Conservation (phyloP, 2,113 vertebrate species). For the Anhinga anhinga region DNA sequence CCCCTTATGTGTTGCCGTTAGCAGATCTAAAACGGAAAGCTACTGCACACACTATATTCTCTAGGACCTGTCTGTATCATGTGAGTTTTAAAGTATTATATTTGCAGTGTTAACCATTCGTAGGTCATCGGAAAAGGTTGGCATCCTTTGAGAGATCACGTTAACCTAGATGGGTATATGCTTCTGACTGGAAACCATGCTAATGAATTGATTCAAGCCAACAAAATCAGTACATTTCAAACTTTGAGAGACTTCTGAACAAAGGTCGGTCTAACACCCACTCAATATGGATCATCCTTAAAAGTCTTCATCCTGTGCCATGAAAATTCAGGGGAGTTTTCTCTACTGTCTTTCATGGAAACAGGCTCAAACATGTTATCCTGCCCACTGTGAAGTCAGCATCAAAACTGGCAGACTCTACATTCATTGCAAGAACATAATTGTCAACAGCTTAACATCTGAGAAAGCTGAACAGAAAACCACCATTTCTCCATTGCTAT, state of each 20-base stretch:
- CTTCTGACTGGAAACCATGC: neutral
- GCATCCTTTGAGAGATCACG: neutral
- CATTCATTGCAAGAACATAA: neutral
- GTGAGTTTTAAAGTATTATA: neutral
- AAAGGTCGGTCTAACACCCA: neutral
- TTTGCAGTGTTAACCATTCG: neutral
- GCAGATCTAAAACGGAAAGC: neutral
- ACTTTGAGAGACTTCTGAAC: neutral
- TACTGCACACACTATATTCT: neutral
- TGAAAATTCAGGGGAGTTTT: constrained; percentile 14
- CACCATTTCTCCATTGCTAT: neutral
- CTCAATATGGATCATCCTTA: neutral
- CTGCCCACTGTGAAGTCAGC: neutral
- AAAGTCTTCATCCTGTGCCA: neutral
- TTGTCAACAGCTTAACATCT: neutral
- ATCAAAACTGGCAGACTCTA: neutral
- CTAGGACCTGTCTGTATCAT: neutral
- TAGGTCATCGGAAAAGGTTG: neutral
- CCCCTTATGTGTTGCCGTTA: neutral
- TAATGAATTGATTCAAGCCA: neutral
- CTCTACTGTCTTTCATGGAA: neutral
- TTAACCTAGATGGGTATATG: neutral
- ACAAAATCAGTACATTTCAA: neutral
- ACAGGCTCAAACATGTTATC: neutral
- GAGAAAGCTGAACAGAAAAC: neutral